Evolutionary conservation across 2,113 vertebrate genomes (phyloP).

Genomic region (Crotalus viridis): DNA sequence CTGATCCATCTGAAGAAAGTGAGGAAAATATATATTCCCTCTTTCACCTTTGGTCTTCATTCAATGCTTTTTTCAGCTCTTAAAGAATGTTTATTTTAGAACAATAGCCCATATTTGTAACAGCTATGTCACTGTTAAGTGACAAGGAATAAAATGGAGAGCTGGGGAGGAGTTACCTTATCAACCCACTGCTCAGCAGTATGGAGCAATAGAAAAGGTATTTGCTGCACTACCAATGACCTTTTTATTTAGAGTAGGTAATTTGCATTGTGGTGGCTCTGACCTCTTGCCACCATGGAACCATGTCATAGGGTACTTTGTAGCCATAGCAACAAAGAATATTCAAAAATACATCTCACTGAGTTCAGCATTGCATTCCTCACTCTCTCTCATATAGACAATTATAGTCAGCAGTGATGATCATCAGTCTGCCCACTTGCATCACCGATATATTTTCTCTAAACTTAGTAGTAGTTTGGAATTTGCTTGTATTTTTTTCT

Average conservation of each 20-base stretch:
- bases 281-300: not conserved
- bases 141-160: not conserved
- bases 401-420: not conserved
- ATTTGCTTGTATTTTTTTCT: not conserved
- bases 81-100: not conserved
- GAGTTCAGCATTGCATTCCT: not conserved
- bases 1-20: slow-evolving; percentile 81
- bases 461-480: not conserved
- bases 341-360: not conserved
- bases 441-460: not conserved
- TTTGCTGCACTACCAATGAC: not conserved
- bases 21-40: not conserved
- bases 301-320: not conserved
- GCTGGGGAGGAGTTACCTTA: not conserved
- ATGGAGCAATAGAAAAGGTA: not conserved
- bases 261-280: not conserved
- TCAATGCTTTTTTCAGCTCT: not conserved
- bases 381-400: not conserved
- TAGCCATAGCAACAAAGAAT: not conserved
- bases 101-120: not conserved
- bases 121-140: not conserved
- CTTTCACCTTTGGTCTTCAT: not conserved
- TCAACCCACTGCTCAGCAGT: not conserved
- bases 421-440: not conserved
- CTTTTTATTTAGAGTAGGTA: not conserved